Percentiles rank a stretch among this genome's conserved stretches.
Conservation (phyloP, 1,140 invertebrate species). For the Bombus sibiricus region DNA sequence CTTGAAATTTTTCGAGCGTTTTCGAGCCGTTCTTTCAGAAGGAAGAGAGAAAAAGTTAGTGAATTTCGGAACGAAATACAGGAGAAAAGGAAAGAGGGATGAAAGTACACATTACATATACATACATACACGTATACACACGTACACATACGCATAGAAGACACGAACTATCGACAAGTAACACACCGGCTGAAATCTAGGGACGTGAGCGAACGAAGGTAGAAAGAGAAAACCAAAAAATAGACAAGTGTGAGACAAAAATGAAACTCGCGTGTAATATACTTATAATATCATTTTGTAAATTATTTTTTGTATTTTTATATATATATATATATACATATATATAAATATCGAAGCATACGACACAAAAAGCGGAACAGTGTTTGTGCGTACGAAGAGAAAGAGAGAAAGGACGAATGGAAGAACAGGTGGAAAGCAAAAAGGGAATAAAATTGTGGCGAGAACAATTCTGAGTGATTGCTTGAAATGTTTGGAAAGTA, state of each 20-base stretch:
- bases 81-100: neutral
- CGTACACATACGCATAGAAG: neutral
- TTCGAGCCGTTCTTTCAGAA: conserved; percentile 23
- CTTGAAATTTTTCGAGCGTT: conserved; percentile 60
- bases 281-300: conserved; percentile 76
- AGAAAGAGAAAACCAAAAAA: conserved; percentile 53
- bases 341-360: conserved; percentile 69
- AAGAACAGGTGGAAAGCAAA: neutral
- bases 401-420: conserved; percentile 1
- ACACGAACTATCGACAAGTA: conserved; percentile 10
- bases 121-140: neutral
- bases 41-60: neutral
- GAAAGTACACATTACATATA: neutral
- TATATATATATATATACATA: conserved; percentile 64
- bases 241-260: conserved; percentile 47
- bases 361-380: conserved; percentile 65
- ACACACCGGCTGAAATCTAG: conserved; percentile 4
- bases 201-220: conserved; percentile 47
- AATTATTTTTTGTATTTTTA: conserved; percentile 78
- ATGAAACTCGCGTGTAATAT: conserved; percentile 71
- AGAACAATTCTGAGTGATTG: neutral
- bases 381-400: conserved; percentile 60
- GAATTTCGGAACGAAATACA: neutral
- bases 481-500: neutral
- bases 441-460: neutral